A percentile compares a stretch with the other conserved stretches of the same genome.
Evolutionary conservation across 2,888 invertebrate species (phyloP).

Genomic region (Bellardia pandia): DNA sequence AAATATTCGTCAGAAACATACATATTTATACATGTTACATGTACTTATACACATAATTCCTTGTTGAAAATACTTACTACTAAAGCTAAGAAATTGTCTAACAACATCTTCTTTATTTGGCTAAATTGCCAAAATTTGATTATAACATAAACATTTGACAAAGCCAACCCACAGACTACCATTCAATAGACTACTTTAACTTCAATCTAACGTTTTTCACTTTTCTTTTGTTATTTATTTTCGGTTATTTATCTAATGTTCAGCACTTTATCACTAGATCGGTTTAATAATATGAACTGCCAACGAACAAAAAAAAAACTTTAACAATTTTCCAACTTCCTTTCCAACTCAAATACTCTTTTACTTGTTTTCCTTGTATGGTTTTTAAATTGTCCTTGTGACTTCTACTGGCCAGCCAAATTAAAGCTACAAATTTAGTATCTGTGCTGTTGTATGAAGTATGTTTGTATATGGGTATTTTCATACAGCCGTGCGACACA

Average conservation of each 20-base stretch:
- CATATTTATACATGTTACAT: no score
- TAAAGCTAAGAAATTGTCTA: slow-evolving; percentile 26
- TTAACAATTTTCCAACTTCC: slow-evolving; percentile 57
- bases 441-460: slow-evolving; percentile 10
- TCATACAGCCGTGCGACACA: no score
- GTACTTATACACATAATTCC: not conserved
- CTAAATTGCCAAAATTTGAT: slow-evolving; percentile 53
- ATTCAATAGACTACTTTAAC: not conserved
- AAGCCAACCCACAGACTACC: not conserved
- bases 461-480: not conserved
- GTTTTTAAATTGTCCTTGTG: not conserved
- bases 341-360: slow-evolving; percentile 27
- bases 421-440: slow-evolving; percentile 34
- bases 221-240: not conserved
- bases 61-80: slow-evolving; percentile 1
- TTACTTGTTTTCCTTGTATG: not conserved
- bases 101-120: slow-evolving; percentile 30
- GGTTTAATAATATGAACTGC: slow-evolving; percentile 58
- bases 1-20: not conserved
- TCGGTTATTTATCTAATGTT: slow-evolving; percentile 61
- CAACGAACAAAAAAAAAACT: slow-evolving; percentile 32
- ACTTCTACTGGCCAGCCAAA: slow-evolving; percentile 16
- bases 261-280: slow-evolving; percentile 65
- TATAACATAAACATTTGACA: slow-evolving; percentile 45
- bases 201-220: not conserved